A percentile compares a stretch with the other conserved stretches of the same genome.
phyloP scores from a whole-genome alignment of 2,113 vertebrate genomes.

The Pagrus major region DNA sequence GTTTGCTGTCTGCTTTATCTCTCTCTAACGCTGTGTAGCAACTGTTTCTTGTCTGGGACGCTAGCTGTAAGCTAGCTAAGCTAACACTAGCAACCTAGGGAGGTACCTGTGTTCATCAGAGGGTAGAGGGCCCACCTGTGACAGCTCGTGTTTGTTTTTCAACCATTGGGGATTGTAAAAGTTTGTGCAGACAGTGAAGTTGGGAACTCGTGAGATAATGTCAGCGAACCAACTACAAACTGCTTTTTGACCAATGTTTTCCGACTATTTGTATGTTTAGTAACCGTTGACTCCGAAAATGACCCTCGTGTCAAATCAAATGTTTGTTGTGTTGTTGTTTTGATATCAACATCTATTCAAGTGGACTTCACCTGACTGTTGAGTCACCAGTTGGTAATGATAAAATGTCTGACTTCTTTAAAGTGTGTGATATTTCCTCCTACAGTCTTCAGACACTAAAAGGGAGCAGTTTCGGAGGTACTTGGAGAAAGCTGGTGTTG shows the following conservation, averaged over 20 bases:
- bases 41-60: background rate
- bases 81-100: slow-evolving; percentile 21
- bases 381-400: background rate
- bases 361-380: background rate
- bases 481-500: slow-evolving; percentile 93
- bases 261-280: too few species aligned
- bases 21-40: background rate
- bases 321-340: too few species aligned
- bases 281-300: too few species aligned
- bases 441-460: slow-evolving; percentile 90
- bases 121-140: background rate
- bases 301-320: too few species aligned
- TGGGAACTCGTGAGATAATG: background rate
- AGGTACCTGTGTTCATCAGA: background rate
- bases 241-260: background rate
- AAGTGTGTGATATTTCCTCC: too few species aligned
- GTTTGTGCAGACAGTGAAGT: background rate
- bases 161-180: background rate
- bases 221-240: background rate
- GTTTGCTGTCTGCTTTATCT: background rate
- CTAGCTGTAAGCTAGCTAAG: background rate
- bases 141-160: background rate
- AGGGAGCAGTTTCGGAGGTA: slow-evolving; percentile 96
- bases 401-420: background rate
- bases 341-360: too few species aligned